Conservation (phyloP, 2,113 vertebrate species). For the Dasypus novemcinctus region DNA sequence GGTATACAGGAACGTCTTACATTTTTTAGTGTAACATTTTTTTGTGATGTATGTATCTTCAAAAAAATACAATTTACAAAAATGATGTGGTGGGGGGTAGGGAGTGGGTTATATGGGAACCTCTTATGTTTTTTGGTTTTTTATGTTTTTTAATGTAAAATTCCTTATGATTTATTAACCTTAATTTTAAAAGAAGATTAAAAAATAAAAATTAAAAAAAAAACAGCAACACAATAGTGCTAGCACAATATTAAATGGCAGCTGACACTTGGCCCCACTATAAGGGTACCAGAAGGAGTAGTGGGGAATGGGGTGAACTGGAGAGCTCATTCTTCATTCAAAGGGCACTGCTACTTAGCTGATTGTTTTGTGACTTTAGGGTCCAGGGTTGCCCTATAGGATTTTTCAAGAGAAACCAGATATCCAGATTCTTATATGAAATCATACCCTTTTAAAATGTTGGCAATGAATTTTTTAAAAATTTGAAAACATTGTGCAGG, state of each 20-base stretch:
- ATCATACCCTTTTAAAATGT: slow-evolving; percentile 30
- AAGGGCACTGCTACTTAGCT: neutral
- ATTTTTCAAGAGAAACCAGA: slow-evolving; percentile 31
- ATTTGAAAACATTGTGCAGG: slow-evolving; percentile 1
- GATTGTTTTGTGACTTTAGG: neutral
- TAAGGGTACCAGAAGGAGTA: neutral
- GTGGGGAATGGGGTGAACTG: neutral
- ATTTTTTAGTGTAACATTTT: too few relatives aligned
- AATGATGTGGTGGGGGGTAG: too few relatives aligned
- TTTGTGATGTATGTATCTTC: too few relatives aligned
- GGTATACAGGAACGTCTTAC: too few relatives aligned
- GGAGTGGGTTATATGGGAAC: too few relatives aligned
- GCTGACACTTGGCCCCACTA: neutral
- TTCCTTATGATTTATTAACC: too few relatives aligned
- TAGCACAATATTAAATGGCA: slow-evolving; percentile 18
- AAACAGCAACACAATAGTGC: neutral
- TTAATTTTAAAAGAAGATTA: too few relatives aligned
- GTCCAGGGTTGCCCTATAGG: neutral
- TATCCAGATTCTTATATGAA: slow-evolving; percentile 9
- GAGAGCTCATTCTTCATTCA: neutral
- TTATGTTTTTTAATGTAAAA: too few relatives aligned
- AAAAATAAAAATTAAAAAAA: too few relatives aligned
- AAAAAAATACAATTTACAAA: too few relatives aligned
- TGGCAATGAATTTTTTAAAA: neutral
- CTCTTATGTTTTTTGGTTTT: too few relatives aligned